Evolutionary conservation across 2,797 vertebrate genomes (phyloP).

Genomic region (Tragelaphus eurycerus): DNA sequence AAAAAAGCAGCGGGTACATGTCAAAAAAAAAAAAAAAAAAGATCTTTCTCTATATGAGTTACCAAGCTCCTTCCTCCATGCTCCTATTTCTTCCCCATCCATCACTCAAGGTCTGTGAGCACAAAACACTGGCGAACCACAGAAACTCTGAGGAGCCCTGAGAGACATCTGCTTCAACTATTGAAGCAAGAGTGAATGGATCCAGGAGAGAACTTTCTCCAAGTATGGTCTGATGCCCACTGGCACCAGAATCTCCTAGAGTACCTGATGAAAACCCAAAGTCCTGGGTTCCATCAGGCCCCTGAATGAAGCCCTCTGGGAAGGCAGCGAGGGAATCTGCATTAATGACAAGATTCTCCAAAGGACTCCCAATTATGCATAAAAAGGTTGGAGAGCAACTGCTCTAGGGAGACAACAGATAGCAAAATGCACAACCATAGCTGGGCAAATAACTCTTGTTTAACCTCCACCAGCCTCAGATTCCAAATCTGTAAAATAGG

Average conservation of each 20-base stretch:
- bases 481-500: background rate
- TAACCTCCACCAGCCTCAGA: background rate
- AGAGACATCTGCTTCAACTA: background rate
- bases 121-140: background rate
- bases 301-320: background rate
- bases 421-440: background rate
- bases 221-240: background rate
- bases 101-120: background rate
- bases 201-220: background rate
- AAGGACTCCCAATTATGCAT: background rate
- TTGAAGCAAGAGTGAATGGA: background rate
- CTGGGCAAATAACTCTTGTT: background rate
- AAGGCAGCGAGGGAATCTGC: background rate
- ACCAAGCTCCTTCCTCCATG: background rate
- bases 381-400: background rate
- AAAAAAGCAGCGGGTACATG: background rate
- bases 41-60: background rate
- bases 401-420: background rate
- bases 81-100: background rate
- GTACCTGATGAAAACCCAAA: background rate
- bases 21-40: background rate
- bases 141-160: background rate
- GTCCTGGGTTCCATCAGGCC: background rate
- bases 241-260: background rate
- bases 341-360: background rate